Conservation (phyloP, 2,113 vertebrate species). For the Nymphicus hollandicus region DNA sequence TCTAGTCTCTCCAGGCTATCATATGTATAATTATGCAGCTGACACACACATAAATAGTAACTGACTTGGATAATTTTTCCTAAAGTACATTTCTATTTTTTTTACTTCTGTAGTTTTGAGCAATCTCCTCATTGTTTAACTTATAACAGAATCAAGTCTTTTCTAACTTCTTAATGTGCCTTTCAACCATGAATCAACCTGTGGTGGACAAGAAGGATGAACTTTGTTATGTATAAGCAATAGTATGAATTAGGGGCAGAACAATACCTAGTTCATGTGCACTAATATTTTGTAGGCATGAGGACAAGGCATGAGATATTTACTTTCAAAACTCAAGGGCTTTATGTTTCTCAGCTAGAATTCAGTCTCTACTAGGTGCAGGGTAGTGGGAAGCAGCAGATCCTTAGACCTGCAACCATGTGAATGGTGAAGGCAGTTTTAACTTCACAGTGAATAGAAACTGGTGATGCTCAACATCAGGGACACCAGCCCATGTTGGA, state of each 20-base stretch:
- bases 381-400: neutral
- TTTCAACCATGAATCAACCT: neutral
- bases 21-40: neutral
- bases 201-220: neutral
- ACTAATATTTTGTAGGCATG: fast-evolving
- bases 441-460: neutral
- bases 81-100: neutral
- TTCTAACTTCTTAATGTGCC: neutral
- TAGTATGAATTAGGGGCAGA: neutral
- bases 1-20: neutral
- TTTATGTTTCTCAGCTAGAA: neutral
- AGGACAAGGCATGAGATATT: fast-evolving
- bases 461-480: neutral
- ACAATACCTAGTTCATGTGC: neutral
- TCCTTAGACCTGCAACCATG: neutral
- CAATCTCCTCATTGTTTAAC: neutral
- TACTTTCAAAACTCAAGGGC: neutral
- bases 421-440: neutral
- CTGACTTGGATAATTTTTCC: neutral
- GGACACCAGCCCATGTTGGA: neutral
- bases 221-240: neutral
- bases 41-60: neutral
- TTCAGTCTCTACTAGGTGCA: neutral
- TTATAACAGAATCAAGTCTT: neutral
- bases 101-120: neutral